Percentiles rank a stretch among this genome's conserved stretches.
Evolutionary conservation across 2,888 invertebrate species (phyloP).

Genomic region (Toxonevra muliebris): DNA sequence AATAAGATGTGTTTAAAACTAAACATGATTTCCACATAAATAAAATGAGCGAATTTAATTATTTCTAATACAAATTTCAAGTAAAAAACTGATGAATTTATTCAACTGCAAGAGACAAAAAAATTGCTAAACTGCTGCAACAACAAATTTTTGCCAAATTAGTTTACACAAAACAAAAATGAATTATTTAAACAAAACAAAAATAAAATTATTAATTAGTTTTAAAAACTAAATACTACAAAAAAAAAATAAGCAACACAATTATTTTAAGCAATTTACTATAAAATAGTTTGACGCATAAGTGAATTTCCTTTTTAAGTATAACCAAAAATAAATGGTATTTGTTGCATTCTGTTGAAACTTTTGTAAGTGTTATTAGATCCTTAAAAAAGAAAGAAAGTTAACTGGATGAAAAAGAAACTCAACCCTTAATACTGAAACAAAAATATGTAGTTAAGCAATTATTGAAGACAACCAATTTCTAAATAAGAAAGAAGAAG

Average conservation of each 20-base stretch:
- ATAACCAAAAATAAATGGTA: no score
- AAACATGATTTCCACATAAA: no score
- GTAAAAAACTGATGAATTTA: background rate
- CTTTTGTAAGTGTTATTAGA: constrained; percentile 41
- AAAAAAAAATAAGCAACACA: constrained; percentile 18
- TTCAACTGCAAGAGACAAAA: background rate
- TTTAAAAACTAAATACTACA: background rate
- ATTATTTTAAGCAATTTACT: constrained; percentile 52
- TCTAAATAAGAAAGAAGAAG: no score
- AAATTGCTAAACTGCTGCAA: background rate
- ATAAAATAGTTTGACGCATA: constrained; percentile 49
- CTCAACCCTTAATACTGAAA: background rate
- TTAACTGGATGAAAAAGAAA: constrained; percentile 8
- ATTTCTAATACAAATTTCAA: background rate
- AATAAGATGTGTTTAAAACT: no score
- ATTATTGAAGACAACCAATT: no score
- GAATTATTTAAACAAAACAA: background rate
- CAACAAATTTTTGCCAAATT: background rate
- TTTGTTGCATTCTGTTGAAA: constrained; percentile 9
- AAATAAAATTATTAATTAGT: no score
- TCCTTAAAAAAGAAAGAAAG: constrained; percentile 22
- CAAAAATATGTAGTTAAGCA: background rate
- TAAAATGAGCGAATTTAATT: constrained; percentile 3
- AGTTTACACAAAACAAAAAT: constrained; percentile 3
- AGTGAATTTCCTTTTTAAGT: no score